A percentile compares a stretch with the other conserved stretches of the same genome.
phyloP scores from a whole-genome alignment of 1,140 invertebrate genomes.

The Rhyzopertha dominica region DNA sequence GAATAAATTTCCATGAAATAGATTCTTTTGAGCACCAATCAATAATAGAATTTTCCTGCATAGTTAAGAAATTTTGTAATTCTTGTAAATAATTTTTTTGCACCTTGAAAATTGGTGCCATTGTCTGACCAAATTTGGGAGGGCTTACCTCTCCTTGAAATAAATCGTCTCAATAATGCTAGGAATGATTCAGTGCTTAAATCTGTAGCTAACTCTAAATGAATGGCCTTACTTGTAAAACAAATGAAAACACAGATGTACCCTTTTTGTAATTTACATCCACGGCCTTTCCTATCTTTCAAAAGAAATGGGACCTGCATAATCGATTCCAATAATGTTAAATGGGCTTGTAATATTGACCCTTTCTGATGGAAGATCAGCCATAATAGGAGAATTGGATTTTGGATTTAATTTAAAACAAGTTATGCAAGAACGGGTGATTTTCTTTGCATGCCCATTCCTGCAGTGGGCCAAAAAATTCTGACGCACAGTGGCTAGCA shows the following conservation, averaged over 20 bases:
- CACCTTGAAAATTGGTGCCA: no score
- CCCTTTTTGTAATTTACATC: slow-evolving; percentile 6
- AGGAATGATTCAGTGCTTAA: slow-evolving; percentile 12
- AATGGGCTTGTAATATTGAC: background rate
- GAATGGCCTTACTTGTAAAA: slow-evolving; percentile 1
- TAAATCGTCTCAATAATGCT: slow-evolving; percentile 11
- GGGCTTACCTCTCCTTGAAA: slow-evolving; percentile 16
- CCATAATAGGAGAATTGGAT: slow-evolving; percentile 1
- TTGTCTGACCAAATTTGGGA: slow-evolving; percentile 37
- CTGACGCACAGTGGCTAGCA: no score
- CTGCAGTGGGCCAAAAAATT: no score
- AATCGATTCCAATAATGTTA: slow-evolving; percentile 23
- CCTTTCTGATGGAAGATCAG: background rate
- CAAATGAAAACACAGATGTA: slow-evolving; percentile 15
- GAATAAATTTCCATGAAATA: slow-evolving; percentile 24
- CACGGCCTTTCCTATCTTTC: slow-evolving; percentile 19
- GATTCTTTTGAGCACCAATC: no score
- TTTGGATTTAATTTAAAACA: no score
- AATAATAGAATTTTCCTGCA: no score
- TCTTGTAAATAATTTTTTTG: no score
- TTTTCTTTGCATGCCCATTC: no score
- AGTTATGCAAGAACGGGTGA: no score
- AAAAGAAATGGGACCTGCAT: slow-evolving; percentile 29
- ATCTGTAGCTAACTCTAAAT: slow-evolving; percentile 6
- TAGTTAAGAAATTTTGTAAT: no score